Percentiles rank a stretch among this genome's conserved stretches.
Evolutionary conservation across 2,888 invertebrate genomes (phyloP).

Genomic region (Hecatera dysodea): DNA sequence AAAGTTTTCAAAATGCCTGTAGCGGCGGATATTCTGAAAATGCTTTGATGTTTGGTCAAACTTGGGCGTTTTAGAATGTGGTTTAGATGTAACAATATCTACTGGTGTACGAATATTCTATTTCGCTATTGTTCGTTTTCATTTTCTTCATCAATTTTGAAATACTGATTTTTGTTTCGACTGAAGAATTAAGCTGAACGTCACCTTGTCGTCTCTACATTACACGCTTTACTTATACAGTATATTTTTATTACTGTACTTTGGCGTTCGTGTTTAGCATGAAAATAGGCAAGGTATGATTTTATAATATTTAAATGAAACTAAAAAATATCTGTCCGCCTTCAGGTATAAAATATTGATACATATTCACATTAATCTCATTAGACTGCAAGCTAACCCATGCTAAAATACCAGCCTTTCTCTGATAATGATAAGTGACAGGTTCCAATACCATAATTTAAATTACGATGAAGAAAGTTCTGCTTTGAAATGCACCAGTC

Average conservation of each 20-base stretch:
- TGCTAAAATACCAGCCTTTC: slow-evolving; percentile 1
- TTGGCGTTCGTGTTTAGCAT: too few relatives aligned
- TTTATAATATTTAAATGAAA: too few relatives aligned
- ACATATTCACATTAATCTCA: slow-evolving; percentile 17
- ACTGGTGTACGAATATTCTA: slow-evolving; percentile 1
- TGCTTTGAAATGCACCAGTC: slow-evolving; percentile 33
- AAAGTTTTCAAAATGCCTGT: slow-evolving; percentile 55
- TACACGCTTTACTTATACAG: not conserved
- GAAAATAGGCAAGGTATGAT: too few relatives aligned
- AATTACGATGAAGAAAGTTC: slow-evolving; percentile 28
- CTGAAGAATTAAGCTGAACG: too few relatives aligned
- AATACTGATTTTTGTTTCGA: not conserved
- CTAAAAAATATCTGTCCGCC: not conserved
- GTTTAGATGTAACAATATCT: slow-evolving; percentile 33
- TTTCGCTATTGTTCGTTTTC: not conserved
- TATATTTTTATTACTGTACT: not conserved
- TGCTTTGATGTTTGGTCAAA: slow-evolving; percentile 61
- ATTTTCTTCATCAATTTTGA: not conserved
- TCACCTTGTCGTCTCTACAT: too few relatives aligned
- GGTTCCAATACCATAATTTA: slow-evolving; percentile 29
- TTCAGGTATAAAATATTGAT: not conserved
- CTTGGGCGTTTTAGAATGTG: slow-evolving; percentile 29
- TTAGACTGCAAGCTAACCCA: not conserved
- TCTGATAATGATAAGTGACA: slow-evolving; percentile 33
- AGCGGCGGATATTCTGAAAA: slow-evolving; percentile 51